phyloP scores from a whole-genome alignment of 2,797 vertebrate species.

The Triplophysa yarkandensis region DNA sequence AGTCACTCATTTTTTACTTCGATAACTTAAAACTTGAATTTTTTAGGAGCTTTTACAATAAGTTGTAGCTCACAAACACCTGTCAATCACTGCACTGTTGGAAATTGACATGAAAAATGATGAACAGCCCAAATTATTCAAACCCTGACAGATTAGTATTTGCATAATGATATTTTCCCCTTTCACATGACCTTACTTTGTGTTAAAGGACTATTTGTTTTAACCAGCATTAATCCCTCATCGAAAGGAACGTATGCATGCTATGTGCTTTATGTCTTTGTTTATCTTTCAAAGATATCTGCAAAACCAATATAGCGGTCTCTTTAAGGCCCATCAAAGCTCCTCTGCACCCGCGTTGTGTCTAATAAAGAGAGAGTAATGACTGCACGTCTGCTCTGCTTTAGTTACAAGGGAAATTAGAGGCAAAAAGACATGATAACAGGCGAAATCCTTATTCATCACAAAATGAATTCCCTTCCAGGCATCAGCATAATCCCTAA shows the following conservation, averaged over 20 bases:
- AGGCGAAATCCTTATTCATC: constrained; percentile 40
- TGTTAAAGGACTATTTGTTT: neutral
- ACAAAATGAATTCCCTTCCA: constrained; percentile 37
- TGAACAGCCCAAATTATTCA: neutral
- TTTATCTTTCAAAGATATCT: neutral
- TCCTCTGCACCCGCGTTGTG: neutral
- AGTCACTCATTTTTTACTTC: neutral
- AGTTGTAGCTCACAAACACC: neutral
- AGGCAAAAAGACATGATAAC: constrained; percentile 28
- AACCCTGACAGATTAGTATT: neutral
- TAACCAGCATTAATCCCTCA: neutral
- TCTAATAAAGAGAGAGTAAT: constrained; percentile 29
- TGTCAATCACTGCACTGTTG: constrained; percentile 4
- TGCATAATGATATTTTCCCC: neutral
- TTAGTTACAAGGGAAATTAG: constrained; percentile 36
- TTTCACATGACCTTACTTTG: neutral
- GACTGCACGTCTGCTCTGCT: constrained; percentile 5
- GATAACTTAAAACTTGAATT: no score
- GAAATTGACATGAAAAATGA: constrained; percentile 3
- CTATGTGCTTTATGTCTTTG: no score
- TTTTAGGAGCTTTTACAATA: neutral
- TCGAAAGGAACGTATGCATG: no score
- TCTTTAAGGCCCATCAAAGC: neutral
- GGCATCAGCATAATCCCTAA: constrained; percentile 36
- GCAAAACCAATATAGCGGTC: neutral